Evolutionary conservation across 2,113 vertebrate genomes (phyloP).

Genomic region (Labeo catla): DNA sequence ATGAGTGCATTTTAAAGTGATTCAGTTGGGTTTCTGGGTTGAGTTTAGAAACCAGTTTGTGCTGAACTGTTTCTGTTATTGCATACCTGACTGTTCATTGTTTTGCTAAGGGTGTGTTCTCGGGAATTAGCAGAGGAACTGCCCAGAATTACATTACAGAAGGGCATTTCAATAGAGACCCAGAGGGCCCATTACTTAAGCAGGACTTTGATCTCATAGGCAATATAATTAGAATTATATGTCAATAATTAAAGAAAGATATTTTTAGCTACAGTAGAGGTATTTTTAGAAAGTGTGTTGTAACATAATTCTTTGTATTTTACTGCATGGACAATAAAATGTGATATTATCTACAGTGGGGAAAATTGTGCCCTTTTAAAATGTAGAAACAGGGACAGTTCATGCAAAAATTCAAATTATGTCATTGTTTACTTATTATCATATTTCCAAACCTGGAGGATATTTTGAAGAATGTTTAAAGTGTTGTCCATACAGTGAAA

Average conservation of each 20-base stretch:
- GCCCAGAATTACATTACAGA: slow-evolving; percentile 61
- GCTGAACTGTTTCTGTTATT: slow-evolving; percentile 49
- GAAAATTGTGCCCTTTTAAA: background rate
- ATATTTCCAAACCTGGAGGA: background rate
- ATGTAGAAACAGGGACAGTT: background rate
- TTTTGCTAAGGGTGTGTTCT: slow-evolving; percentile 80
- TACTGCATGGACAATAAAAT: background rate
- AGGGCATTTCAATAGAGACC: slow-evolving; percentile 64
- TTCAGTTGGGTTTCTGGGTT: slow-evolving; percentile 43
- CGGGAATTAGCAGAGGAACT: slow-evolving; percentile 69
- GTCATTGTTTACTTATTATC: background rate
- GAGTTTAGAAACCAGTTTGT: slow-evolving; percentile 65
- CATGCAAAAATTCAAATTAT: background rate
- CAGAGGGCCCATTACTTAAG: slow-evolving; percentile 56
- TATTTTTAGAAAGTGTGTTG: slow-evolving; percentile 37
- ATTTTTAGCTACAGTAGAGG: slow-evolving; percentile 15
- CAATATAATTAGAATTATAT: slow-evolving; percentile 58
- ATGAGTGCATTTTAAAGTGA: background rate
- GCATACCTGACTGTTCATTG: slow-evolving; percentile 81
- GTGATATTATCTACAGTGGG: background rate
- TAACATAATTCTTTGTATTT: background rate
- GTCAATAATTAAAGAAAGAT: slow-evolving; percentile 69
- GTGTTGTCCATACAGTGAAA: background rate
- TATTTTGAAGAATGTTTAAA: background rate
- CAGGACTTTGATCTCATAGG: slow-evolving; percentile 67